Conservation (phyloP, 2,797 vertebrate genomes). For the Sebastes vulpes region DNA sequence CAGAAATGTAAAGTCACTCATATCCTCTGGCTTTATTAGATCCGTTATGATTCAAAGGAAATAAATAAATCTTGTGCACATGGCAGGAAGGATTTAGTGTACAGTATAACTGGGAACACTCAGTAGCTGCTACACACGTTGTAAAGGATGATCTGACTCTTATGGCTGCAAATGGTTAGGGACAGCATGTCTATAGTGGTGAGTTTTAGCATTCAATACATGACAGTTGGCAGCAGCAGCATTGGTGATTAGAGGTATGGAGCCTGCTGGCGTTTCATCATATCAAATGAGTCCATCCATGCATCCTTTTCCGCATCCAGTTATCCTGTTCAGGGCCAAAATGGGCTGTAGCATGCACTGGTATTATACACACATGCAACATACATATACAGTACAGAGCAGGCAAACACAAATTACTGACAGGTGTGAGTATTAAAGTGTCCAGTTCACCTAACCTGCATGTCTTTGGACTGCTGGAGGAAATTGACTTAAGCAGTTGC, state of each 20-base stretch:
- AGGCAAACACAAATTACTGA: not conserved
- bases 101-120: not conserved
- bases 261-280: not conserved
- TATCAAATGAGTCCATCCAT: constrained; percentile 4
- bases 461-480: not conserved
- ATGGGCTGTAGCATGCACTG: not conserved
- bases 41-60: not conserved
- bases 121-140: not conserved
- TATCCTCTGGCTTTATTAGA: not conserved
- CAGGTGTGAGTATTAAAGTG: not conserved
- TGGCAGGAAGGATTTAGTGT: not conserved
- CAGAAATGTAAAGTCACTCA: not conserved
- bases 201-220: not conserved
- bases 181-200: not conserved
- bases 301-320: not conserved
- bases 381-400: not conserved
- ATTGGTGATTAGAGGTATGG: not conserved
- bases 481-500: not conserved
- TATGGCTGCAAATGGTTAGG: not conserved
- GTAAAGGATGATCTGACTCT: not conserved
- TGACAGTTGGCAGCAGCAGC: not conserved
- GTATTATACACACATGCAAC: not conserved
- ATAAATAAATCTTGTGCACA: not conserved
- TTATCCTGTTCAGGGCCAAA: not conserved
- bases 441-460: not conserved